A percentile compares a stretch with the other conserved stretches of the same genome.
Conservation (phyloP, 2,113 vertebrate genomes). For the Microcebus ravelobensis region DNA sequence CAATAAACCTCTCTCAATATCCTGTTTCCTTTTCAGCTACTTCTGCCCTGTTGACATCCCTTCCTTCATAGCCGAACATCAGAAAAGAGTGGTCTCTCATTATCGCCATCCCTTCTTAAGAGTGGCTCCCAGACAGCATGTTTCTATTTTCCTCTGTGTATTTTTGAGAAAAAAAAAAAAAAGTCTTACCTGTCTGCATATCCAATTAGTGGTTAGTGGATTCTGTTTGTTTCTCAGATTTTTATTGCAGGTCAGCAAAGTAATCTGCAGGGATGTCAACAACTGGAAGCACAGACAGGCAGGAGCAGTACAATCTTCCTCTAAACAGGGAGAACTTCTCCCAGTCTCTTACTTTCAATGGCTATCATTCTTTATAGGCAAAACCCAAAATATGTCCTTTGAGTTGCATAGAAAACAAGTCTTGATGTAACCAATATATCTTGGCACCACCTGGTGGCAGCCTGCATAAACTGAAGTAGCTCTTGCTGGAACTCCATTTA, state of each 20-base stretch:
- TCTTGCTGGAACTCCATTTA: background rate
- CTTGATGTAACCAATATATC: background rate
- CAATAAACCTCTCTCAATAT: background rate
- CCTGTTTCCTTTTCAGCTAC: background rate
- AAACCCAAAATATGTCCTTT: background rate
- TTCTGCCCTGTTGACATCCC: background rate
- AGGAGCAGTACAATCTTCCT: background rate
- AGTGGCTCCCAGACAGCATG: background rate
- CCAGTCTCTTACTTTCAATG: background rate
- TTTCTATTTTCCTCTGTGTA: conserved; percentile 18
- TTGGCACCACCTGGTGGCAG: conserved; percentile 63
- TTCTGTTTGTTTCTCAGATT: conserved; percentile 51
- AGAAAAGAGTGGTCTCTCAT: background rate
- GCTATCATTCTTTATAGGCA: background rate
- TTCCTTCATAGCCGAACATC: background rate
- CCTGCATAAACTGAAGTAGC: conserved; percentile 20
- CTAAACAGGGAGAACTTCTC: conserved; percentile 4
- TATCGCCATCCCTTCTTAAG: background rate
- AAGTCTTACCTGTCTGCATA: background rate
- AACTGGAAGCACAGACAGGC: background rate
- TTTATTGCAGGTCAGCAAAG: conserved; percentile 12
- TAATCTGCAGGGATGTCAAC: conserved; percentile 35
- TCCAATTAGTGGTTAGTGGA: conserved; percentile 36
- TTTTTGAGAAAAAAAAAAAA: background rate
- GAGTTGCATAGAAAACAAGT: background rate